Base-by-base conservation (phyloP, 2,113 vertebrate genomes). In the Probosciger aterrimus region DNA sequence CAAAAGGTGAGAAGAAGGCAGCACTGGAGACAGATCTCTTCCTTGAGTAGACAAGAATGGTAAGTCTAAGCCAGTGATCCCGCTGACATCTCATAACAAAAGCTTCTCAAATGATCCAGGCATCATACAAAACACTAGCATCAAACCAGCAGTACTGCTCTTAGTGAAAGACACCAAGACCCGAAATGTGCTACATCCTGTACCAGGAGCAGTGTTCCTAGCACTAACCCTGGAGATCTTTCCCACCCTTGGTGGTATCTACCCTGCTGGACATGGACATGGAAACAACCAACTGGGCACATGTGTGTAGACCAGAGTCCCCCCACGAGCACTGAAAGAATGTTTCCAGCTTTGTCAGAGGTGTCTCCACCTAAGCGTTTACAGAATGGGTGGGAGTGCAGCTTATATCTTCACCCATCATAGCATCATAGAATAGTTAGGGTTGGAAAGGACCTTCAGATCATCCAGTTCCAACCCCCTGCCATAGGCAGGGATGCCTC, bases 291-390 rank as follows among this genome's bases (percentile, higher is more conserved):
- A 7, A 7, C 16, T 0, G 1, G 19, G 4, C 37, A 14, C 1
- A 1, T 10, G 25, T n/a, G 15, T 64, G 23, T 10, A 52, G 60
- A 63, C 30, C 76, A 23, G n/a, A 37, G 57, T 4, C 35, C 14
- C 39, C 30, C 23, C 43, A 18, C 0, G 0, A 68, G 23, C 78
- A 20, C 2, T 30, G 30, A 18, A n/a, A 20, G 22, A 33, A 8
- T 63, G 24, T 76, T 3, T 92, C 35, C 35, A 87, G 74, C 74
- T 82, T 87, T 93, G 39, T 57, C 46, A 41, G 64, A 79, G 6
- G 9, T 23, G 14, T 67, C n/a, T 67, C 55, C 55, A 41, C 19
- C 20, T 15, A 2, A 23, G 20, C 59, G 44, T 37, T 68, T 77
- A 19, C 57, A n/a, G 59, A 82, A 41, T 22, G 15, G 18, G 8